Evolutionary conservation across 1,140 invertebrate species (phyloP).

Genomic region (Cyclina sinensis): DNA sequence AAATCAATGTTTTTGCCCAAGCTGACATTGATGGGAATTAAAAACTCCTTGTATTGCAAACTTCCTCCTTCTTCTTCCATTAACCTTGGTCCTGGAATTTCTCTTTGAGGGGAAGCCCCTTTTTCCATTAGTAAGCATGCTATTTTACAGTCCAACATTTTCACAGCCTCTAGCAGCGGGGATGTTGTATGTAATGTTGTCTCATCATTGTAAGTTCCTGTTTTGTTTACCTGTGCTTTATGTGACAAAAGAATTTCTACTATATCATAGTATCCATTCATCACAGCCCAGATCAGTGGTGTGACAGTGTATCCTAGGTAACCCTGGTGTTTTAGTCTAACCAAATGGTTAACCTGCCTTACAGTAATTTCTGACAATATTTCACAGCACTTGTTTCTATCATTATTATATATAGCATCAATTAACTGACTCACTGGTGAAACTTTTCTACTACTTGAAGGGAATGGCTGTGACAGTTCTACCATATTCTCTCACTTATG

Average conservation of each 20-base stretch:
- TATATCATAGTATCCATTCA: background rate
- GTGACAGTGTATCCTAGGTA: slow-evolving; percentile 1
- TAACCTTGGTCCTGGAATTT: background rate
- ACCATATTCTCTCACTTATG: too few species aligned
- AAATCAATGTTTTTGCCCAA: background rate
- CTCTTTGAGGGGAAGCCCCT: background rate
- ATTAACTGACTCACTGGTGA: background rate
- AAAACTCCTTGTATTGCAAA: background rate
- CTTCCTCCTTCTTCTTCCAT: slow-evolving; percentile 14
- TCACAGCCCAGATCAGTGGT: background rate
- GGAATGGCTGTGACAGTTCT: too few species aligned
- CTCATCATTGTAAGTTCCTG: background rate
- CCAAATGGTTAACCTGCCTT: background rate
- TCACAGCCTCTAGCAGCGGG: background rate
- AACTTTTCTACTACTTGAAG: background rate
- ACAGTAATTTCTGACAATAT: background rate
- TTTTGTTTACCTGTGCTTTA: background rate
- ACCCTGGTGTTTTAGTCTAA: background rate
- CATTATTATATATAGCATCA: background rate
- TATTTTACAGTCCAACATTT: background rate
- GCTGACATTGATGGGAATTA: background rate
- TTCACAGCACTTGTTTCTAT: background rate
- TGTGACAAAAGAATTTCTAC: background rate
- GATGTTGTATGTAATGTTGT: background rate
- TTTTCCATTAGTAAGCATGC: background rate